These are phyloP conservation scores for Actinemys pallida DNA, from an alignment of 2,113 vertebrate genomes.

Conservation along the genomic window DNA sequence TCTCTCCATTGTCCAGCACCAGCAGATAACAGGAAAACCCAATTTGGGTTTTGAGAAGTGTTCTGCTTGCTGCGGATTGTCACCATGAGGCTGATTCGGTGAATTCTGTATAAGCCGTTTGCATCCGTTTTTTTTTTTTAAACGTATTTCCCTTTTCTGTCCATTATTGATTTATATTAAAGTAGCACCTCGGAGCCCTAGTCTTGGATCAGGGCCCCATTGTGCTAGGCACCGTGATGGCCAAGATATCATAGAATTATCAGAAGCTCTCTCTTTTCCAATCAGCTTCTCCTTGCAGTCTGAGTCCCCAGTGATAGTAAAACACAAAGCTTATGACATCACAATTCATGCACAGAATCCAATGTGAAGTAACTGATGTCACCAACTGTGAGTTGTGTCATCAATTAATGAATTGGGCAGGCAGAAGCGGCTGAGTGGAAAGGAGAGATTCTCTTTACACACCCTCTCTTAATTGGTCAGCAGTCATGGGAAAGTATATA, in stretches of 20 bases:
- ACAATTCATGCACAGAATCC: not conserved
- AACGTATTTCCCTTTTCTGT: not conserved
- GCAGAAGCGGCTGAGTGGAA: not conserved
- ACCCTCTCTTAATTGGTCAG: not conserved
- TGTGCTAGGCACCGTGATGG: not conserved
- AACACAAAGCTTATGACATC: not conserved
- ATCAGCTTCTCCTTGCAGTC: not conserved
- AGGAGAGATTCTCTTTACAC: not conserved
- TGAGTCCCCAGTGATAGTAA: not conserved
- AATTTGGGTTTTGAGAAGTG: rapidly evolving
- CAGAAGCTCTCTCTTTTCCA: not conserved
- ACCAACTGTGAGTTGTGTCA: not conserved
- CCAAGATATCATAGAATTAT: not conserved
- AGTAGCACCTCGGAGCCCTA: not conserved
- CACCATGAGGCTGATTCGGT: not conserved
- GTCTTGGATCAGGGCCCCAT: not conserved
- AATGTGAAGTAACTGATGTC: not conserved
- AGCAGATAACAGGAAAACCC: rapidly evolving
- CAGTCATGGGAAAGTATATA: not conserved
- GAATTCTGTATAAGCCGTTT: not conserved
- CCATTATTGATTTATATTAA: not conserved
- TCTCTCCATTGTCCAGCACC: not conserved
- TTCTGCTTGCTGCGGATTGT: not conserved
- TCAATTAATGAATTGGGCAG: not conserved
- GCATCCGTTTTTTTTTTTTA: not conserved